Percentiles rank a stretch among this genome's conserved stretches.
Conservation (phyloP, 2,113 vertebrate genomes). For the Tapirus terrestris region DNA sequence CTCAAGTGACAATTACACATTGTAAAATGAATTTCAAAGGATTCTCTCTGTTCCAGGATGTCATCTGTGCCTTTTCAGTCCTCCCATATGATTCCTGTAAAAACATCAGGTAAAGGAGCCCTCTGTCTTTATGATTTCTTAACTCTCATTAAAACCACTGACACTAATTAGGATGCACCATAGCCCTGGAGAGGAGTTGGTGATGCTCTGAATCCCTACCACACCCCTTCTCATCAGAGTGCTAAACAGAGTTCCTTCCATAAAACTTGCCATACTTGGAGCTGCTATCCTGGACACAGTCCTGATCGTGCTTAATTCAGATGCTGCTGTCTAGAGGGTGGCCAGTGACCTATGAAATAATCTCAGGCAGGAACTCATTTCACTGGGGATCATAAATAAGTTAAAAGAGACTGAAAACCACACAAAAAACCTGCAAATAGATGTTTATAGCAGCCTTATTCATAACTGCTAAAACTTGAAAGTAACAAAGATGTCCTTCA, state of each 20-base stretch:
- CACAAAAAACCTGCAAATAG: not conserved
- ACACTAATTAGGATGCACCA: too few species aligned
- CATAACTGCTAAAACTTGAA: not conserved
- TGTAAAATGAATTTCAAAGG: not conserved
- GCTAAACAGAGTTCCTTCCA: not conserved
- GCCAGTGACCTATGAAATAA: not conserved
- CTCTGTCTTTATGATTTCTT: not conserved
- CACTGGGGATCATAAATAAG: not conserved
- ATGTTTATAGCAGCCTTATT: not conserved
- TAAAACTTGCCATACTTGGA: accelerated
- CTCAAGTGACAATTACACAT: not conserved
- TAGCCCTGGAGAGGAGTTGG: too few species aligned
- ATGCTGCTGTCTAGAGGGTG: not conserved
- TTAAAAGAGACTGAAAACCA: not conserved
- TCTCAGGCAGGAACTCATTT: not conserved
- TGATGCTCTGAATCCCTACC: not conserved
- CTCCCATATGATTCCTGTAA: not conserved
- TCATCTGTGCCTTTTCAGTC: not conserved
- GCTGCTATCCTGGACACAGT: not conserved
- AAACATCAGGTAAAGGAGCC: not conserved
- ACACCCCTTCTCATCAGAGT: not conserved
- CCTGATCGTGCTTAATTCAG: too few species aligned
- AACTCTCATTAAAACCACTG: not conserved
- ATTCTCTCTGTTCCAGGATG: not conserved
- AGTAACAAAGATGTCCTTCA: not conserved